A percentile compares a stretch with the other conserved stretches of the same genome.
phyloP scores from a whole-genome alignment of 1,140 invertebrate genomes.

The Andricus grossulariae region DNA sequence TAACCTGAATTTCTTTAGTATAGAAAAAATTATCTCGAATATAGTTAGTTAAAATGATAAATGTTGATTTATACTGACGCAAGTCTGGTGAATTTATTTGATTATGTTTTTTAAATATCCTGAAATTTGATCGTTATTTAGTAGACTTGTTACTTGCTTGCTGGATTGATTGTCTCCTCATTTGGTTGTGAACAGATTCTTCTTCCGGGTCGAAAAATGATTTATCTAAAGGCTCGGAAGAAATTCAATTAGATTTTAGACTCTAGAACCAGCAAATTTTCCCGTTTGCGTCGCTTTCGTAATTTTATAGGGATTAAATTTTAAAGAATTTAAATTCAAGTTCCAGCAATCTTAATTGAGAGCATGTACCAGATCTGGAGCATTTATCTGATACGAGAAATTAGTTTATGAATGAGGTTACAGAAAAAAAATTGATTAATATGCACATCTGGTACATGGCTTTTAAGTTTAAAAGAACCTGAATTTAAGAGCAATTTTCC shows the following conservation, averaged over 20 bases:
- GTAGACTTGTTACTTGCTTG: background rate
- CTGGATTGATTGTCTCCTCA: slow-evolving; percentile 63
- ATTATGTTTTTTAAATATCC: background rate
- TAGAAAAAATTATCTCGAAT: background rate
- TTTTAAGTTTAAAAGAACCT: too few species aligned
- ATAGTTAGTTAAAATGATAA: background rate
- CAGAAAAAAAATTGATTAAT: too few species aligned
- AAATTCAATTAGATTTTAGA: background rate
- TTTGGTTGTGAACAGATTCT: slow-evolving; percentile 68
- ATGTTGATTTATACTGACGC: background rate
- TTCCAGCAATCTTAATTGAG: too few species aligned
- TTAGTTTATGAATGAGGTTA: too few species aligned
- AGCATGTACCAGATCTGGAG: too few species aligned
- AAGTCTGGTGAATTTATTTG: background rate
- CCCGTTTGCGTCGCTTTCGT: too few species aligned
- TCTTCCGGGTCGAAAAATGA: background rate
- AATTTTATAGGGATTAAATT: too few species aligned
- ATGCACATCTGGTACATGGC: too few species aligned
- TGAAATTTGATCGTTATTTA: slow-evolving; percentile 1
- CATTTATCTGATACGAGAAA: too few species aligned
- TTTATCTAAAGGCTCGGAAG: background rate
- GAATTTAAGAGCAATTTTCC: too few species aligned
- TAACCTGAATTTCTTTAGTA: background rate
- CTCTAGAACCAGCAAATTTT: too few species aligned
- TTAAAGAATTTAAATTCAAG: too few species aligned